Evolutionary conservation across 1,140 invertebrate genomes (phyloP), one percentile per base, ranked within the genome.

Genomic region (Trichonephila clavata): DNA sequence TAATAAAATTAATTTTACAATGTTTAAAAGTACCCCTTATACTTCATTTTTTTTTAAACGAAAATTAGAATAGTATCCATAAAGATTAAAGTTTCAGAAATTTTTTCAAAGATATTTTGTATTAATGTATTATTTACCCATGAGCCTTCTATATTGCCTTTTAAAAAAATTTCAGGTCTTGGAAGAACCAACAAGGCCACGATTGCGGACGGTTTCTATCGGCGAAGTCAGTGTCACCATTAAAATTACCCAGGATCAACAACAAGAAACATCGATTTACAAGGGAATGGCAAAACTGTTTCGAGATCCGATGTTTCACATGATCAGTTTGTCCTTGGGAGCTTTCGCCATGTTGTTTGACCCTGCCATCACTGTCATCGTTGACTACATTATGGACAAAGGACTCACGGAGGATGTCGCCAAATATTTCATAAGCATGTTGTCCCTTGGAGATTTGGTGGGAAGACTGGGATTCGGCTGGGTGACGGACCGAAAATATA

Each of bases 341-440:
- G 81, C 93, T 2, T 86, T 94, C 27, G 63, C 32, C 18, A 71
- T 94, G 39, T 50, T 68, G 13, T 94, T 91, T 27, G 89, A 91
- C 32, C 81, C 89, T 0, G 24, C 83, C 65, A 86, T 94, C n/a
- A 94, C 83, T 0, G 88, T 90, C 8, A 91, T 94, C 20, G 84
- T 94, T 7, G 93, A 94, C 32, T 94, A 94, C 50, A 18, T 94
- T 2, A 94, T 24, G 60, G 93, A 94, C 77, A 94, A 94, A n/a
- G 93, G 93, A 0, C 71, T 94, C 7, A 57, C 60, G 3, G 93
- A 89, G 39, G 77, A 94, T 3, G 8, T 84, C 39, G 93, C 60
- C 13, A 94, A 83, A n/a, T 94, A 90, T 60, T 90, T 94, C 86
- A 94, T 94, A 16, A 94, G 71, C 21, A 94, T 90, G 77, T 32